A percentile compares a stretch with the other conserved stretches of the same genome.
phyloP scores from a whole-genome alignment of 2,888 invertebrate species.

The Cryptops parisi region DNA sequence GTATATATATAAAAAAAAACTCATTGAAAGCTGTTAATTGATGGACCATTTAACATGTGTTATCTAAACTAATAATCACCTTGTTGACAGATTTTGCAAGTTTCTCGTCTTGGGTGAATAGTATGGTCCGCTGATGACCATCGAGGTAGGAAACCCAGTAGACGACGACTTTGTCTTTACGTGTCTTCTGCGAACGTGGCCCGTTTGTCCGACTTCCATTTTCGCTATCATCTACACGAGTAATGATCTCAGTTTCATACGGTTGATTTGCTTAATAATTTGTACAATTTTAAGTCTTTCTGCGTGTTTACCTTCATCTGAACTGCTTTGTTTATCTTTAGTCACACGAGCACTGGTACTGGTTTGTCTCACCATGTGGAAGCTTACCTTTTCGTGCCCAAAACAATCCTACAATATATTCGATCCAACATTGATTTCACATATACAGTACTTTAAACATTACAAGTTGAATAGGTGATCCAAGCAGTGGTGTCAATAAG shows the following conservation, averaged over 20 bases:
- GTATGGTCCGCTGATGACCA: constrained; percentile 53
- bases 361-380: constrained; percentile 44
- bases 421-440: too few relatives aligned
- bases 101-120: constrained; percentile 59
- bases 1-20: too few relatives aligned
- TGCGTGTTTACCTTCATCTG: constrained; percentile 24
- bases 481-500: too few relatives aligned
- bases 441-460: too few relatives aligned
- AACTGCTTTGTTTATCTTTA: constrained; percentile 24
- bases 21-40: too few relatives aligned
- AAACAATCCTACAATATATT: constrained; percentile 34
- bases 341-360: constrained; percentile 24
- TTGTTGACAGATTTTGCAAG: constrained; percentile 45
- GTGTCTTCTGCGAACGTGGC: constrained; percentile 41
- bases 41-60: too few relatives aligned
- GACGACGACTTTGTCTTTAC: constrained; percentile 58
- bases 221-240: constrained; percentile 30
- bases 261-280: background rate
- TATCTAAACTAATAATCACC: constrained; percentile 22
- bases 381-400: constrained; percentile 56
- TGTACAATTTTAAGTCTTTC: background rate
- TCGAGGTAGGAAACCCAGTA: constrained; percentile 70
- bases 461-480: too few relatives aligned
- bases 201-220: constrained; percentile 18
- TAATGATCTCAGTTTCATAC: background rate